Base-by-base conservation (phyloP, 2,888 invertebrate species). In the Deilephila elpenor region DNA sequence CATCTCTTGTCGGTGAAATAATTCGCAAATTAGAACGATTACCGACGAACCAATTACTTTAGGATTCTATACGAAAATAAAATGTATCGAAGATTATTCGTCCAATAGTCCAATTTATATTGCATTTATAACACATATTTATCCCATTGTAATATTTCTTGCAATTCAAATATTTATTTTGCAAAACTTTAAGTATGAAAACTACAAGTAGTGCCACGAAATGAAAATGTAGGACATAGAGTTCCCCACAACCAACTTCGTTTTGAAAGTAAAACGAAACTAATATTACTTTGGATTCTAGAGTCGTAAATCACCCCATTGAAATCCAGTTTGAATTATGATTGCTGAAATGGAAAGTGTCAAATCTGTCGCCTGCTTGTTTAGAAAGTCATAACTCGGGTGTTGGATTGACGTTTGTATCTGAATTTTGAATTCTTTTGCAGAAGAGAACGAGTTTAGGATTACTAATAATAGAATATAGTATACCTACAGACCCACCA, bases 321-420 rank as follows among this genome's bases (percentile, higher is more conserved):
- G 72, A 71, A 74, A 75, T 75, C 73, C 73, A 71, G 53, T 72
- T 74, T 74, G 70, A 73, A 72, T 73, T 74, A 73, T 70, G 70
- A 73, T 59, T 72, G 71, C 59, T 72, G 72, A 75, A 78, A 75
- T 76, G 74, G 79, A 79, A 81, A 78, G 75, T 77, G 77, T 78
- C 76, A 75, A 75, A 79, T 79, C 77, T 78, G 80, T 78, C 78
- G 79, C 77, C 75, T 70, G 73, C 56, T 56, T 56, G 19, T 56
- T 56, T 6, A n/a, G 56, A 56, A 56, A 56, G 19, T 56, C 17
- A 56, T 56, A 56, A 56, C 56, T 56, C n/a, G n/a, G n/a, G n/a
- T 56, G 14, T 56, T 56, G 5, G 56, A 44, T 44, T 44, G 44
- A 44, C 44, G 56, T 56, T 56, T 4, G 19, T n/a, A 56, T 56